Conservation (phyloP, 2,797 vertebrate species). For the Pseudopleuronectes americanus region DNA sequence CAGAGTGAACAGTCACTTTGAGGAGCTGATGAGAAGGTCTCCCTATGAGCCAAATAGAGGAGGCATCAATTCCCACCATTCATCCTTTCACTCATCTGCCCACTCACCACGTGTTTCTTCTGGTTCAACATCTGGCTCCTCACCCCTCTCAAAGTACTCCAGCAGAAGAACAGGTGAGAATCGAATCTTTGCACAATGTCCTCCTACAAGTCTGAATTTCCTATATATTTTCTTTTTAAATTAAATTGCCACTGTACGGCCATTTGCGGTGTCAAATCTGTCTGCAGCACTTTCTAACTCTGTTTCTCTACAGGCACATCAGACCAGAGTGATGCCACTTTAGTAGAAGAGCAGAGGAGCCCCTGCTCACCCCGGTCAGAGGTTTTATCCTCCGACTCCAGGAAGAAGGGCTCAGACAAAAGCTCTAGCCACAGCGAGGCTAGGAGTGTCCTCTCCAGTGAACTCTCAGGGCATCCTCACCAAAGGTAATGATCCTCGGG, state of each 20-base stretch:
- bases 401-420: slow-evolving; percentile 76
- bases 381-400: slow-evolving; percentile 78
- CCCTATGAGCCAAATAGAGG: slow-evolving; percentile 71
- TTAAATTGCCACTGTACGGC: neutral
- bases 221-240: neutral
- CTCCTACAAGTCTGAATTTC: neutral
- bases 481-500: slow-evolving; percentile 81
- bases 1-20: slow-evolving; percentile 81
- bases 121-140: slow-evolving; percentile 82
- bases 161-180: slow-evolving; percentile 83
- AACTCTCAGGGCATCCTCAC: slow-evolving; percentile 82
- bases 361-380: slow-evolving; percentile 81
- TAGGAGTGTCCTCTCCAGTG: slow-evolving; percentile 79
- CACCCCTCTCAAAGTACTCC: slow-evolving; percentile 86
- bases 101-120: slow-evolving; percentile 83
- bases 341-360: slow-evolving; percentile 84
- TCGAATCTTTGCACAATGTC: neutral
- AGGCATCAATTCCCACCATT: slow-evolving; percentile 81
- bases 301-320: slow-evolving; percentile 76
- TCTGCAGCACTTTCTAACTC: slow-evolving; percentile 11
- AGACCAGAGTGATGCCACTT: slow-evolving; percentile 81
- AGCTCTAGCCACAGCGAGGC: slow-evolving; percentile 75
- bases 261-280: neutral
- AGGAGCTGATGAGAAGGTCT: slow-evolving; percentile 84
- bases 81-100: slow-evolving; percentile 77